A percentile compares a stretch with the other conserved stretches of the same genome.
Evolutionary conservation across 2,113 vertebrate genomes (phyloP).

Genomic region (Microtus richardsoni): DNA sequence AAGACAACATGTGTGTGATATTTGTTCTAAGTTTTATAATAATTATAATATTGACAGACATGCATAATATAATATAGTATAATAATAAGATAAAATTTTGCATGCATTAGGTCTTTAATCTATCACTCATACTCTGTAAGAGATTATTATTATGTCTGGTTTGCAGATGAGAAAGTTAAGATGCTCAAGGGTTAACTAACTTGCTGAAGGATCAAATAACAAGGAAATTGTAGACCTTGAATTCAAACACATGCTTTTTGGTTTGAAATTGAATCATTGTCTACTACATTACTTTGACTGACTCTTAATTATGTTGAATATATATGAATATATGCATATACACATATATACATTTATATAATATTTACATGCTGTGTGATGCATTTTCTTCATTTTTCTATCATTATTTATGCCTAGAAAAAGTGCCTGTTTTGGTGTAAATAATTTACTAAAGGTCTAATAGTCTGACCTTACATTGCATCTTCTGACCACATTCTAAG

Average conservation of each 20-base stretch:
- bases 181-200: slow-evolving; percentile 15
- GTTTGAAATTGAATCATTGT: neutral
- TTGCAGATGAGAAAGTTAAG: slow-evolving; percentile 28
- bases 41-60: neutral
- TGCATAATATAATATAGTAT: too few species aligned
- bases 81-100: neutral
- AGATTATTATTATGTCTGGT: neutral
- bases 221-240: neutral
- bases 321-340: neutral
- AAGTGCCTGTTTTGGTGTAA: neutral
- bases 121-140: neutral
- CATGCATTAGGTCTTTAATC: neutral
- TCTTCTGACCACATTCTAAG: neutral
- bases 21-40: neutral
- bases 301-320: neutral
- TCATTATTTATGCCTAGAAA: neutral
- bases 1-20: neutral
- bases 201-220: neutral
- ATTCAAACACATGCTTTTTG: neutral
- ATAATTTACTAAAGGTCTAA: neutral
- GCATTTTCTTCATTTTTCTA: neutral
- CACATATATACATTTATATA: neutral
- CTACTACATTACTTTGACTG: neutral
- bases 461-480: neutral
- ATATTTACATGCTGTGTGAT: neutral